phyloP scores from a whole-genome alignment of 2,888 invertebrate species.

The Tiphia femorata region DNA sequence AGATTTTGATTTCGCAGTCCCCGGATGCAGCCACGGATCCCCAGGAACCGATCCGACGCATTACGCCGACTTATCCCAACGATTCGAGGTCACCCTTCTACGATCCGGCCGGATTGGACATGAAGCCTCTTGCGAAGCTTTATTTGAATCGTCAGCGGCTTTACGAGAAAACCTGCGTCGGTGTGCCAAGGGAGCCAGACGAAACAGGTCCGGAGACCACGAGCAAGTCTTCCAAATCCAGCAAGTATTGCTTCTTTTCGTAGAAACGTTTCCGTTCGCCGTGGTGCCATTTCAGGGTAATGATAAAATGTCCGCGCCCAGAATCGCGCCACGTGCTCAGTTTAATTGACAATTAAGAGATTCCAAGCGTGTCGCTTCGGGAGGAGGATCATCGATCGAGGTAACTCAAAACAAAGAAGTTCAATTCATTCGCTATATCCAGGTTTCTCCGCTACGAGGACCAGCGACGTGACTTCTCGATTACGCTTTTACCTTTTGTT shows the following conservation, averaged over 20 bases:
- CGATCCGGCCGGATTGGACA: constrained; percentile 76
- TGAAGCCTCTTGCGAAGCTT: constrained; percentile 88
- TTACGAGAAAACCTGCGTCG: constrained; percentile 81
- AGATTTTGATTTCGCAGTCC: constrained; percentile 75
- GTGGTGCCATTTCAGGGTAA: too few species aligned
- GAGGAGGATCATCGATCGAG: too few species aligned
- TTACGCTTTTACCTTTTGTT: too few species aligned
- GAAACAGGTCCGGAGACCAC: constrained; percentile 67
- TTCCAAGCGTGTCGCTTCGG: too few species aligned
- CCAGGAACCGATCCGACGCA: constrained; percentile 87
- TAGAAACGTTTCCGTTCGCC: too few species aligned
- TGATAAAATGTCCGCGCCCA: too few species aligned
- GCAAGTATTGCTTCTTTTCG: constrained; percentile 73
- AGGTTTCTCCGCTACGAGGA: too few species aligned
- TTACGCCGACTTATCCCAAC: constrained; percentile 92
- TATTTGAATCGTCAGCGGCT: constrained; percentile 82
- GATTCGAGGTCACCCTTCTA: constrained; percentile 95
- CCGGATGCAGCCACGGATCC: constrained; percentile 83
- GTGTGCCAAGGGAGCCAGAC: constrained; percentile 68
- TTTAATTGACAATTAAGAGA: too few species aligned
- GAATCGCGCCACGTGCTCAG: too few species aligned
- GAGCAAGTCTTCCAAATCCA: constrained; percentile 72
- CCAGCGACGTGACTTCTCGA: too few species aligned
- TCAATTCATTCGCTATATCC: too few species aligned
- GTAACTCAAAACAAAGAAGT: too few species aligned